These are phyloP conservation scores for Galeopterus variegatus DNA, from an alignment of 2,113 vertebrate genomes.

Conservation along the genomic window DNA sequence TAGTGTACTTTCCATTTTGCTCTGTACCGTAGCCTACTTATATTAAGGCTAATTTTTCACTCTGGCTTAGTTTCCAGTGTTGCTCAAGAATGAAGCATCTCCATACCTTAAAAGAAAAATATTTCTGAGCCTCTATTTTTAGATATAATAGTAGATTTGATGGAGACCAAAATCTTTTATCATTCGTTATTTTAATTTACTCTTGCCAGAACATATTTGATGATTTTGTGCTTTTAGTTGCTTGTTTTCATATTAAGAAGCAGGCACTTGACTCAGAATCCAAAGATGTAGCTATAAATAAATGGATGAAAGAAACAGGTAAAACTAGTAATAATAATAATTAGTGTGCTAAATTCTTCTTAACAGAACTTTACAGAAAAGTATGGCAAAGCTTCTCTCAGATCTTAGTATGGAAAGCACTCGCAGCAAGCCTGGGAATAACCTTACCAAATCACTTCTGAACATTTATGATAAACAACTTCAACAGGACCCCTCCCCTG, in stretches of 20 bases:
- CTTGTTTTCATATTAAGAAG: conserved; percentile 37
- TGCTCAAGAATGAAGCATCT: conserved; percentile 52
- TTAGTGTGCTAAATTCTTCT: conserved; percentile 72
- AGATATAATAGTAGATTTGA: conserved; percentile 28
- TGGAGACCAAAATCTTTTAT: conserved; percentile 17
- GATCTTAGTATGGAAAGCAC: conserved; percentile 87
- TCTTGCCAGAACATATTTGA: not conserved
- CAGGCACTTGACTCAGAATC: not conserved
- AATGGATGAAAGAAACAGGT: conserved; percentile 46
- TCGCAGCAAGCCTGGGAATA: conserved; percentile 83
- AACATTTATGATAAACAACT: conserved; percentile 90
- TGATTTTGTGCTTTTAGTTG: conserved; percentile 56
- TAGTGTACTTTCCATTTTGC: conserved; percentile 45
- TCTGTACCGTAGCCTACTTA: not conserved
- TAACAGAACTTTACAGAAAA: conserved; percentile 91
- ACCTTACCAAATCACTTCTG: conserved; percentile 89
- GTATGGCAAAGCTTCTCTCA: conserved; percentile 89
- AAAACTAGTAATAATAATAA: conserved; percentile 53
- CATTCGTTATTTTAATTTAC: conserved; percentile 53
- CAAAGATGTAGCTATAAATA: not conserved
- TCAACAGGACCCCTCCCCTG: conserved; percentile 78
- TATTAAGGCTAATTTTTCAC: not conserved
- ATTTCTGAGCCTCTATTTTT: conserved; percentile 38
- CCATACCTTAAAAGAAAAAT: not conserved
- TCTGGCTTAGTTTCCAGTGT: not conserved